Percentiles rank a stretch among this genome's conserved stretches.
phyloP scores from a whole-genome alignment of 2,113 vertebrate species.

The Oxyruncus cristatus region DNA sequence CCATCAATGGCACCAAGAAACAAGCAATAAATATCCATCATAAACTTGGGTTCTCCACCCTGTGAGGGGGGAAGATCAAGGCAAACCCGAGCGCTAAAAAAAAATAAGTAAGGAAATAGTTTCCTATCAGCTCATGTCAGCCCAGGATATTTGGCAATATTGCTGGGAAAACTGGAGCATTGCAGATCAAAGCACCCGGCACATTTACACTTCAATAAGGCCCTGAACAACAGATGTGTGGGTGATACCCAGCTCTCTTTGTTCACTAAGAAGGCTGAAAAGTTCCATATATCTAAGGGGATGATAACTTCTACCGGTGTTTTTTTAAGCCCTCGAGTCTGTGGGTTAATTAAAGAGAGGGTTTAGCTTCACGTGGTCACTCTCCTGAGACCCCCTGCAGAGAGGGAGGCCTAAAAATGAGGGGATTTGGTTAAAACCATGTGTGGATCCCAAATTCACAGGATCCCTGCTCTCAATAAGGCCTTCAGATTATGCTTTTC shows the following conservation, averaged over 20 bases:
- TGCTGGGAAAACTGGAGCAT: neutral
- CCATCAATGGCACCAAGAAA: neutral
- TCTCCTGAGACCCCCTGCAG: neutral
- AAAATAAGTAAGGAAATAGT: neutral
- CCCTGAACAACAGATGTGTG: neutral
- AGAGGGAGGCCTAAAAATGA: neutral
- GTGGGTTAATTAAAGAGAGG: neutral
- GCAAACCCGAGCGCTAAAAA: accelerated
- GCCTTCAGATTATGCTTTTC: neutral
- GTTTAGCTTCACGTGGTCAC: accelerated
- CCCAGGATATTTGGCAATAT: neutral
- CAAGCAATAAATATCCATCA: neutral
- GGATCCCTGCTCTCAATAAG: neutral
- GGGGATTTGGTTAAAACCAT: neutral
- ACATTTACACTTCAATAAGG: neutral
- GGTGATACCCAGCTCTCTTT: neutral
- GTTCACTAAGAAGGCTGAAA: neutral
- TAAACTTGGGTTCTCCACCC: neutral
- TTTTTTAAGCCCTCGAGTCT: neutral
- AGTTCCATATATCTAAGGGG: neutral
- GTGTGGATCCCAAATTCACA: accelerated
- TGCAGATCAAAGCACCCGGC: neutral
- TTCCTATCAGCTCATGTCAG: neutral
- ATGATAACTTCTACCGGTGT: neutral
- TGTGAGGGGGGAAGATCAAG: neutral